Base-by-base conservation (phyloP, 2,797 vertebrate genomes). In the Argyrosomus regius region DNA sequence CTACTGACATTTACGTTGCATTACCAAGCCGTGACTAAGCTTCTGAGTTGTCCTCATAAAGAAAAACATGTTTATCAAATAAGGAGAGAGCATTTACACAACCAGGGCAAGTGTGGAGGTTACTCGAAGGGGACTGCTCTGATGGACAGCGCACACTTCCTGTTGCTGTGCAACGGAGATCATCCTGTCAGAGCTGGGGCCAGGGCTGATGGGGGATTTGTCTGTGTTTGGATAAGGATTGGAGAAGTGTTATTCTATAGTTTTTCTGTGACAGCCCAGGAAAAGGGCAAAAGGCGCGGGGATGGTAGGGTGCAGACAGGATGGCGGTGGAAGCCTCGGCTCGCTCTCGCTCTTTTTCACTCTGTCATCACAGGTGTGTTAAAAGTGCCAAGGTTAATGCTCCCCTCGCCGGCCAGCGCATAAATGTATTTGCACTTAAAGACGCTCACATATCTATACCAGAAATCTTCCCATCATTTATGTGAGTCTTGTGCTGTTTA, bases 171-270 rank as follows among this genome's bases (percentile, higher is more conserved):
- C 92, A 92, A 90, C 92, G 56, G 89, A 92, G 90, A 92, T 95
- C 92, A 86, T 93, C 90, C 91, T 93, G 92, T 92, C 93, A 93
- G 83, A 83, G 88, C 87, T 56, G 92, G 92, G 91, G 88, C 88
- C 88, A 62, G 83, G 88, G 83, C 86, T 93, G 93, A 91, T 88
- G 89, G 92, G 91, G 92, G 92, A 92, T 92, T 93, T 94, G 92
- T 91, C 92, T 91, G 87, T 92, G 94, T 94, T 95, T 95, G 93
- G 91, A 93, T 94, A 94, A 94, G 93, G 93, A 94, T 93, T 89
- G 91, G 92, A 94, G 93, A 94, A 93, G 91, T 95, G 94, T 94
- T 95, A 91, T 94, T 94, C 88, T 93, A 91, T 93, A 90, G 89
- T 88, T 91, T 91, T 86, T 88, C 83, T 86, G 80, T 94, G 93